phyloP scores from a whole-genome alignment of 2,797 vertebrate species.

The Centropyge bicolor region DNA sequence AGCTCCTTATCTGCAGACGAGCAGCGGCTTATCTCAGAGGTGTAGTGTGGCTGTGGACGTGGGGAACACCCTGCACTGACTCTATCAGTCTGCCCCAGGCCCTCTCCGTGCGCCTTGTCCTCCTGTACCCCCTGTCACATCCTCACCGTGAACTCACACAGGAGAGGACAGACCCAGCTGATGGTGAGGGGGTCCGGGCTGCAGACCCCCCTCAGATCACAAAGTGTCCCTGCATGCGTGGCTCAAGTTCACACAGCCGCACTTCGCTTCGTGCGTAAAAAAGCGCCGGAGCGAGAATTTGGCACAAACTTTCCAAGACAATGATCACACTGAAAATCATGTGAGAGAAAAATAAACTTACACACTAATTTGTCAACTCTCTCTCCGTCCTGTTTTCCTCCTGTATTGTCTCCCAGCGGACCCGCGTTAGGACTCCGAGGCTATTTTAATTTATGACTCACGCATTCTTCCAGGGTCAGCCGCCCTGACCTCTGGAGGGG shows the following conservation, averaged over 20 bases:
- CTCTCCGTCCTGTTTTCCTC: conserved; percentile 64
- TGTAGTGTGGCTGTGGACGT: conserved; percentile 76
- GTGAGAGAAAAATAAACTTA: conserved; percentile 13
- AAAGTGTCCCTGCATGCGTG: neutral
- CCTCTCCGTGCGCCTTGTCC: conserved; percentile 68
- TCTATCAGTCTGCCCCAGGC: conserved; percentile 86
- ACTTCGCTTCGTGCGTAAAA: neutral
- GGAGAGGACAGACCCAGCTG: neutral
- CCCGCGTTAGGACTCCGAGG: conserved; percentile 82
- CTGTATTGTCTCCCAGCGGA: conserved; percentile 89
- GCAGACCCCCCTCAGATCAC: neutral
- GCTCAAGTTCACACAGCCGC: conserved; percentile 43
- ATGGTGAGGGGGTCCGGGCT: conserved; percentile 4
- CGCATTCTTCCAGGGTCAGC: conserved; percentile 91
- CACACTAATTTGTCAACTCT: conserved; percentile 6
- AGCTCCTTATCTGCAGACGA: conserved; percentile 82
- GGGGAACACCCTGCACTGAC: conserved; percentile 84
- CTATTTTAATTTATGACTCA: conserved; percentile 92
- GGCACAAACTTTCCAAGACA: neutral
- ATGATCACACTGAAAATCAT: neutral
- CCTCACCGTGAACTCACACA: conserved; percentile 46
- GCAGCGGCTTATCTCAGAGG: conserved; percentile 87
- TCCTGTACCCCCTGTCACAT: conserved; percentile 67
- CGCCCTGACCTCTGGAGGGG: conserved; percentile 88
- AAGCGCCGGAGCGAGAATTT: too few species aligned